phyloP scores from a whole-genome alignment of 2,797 vertebrate genomes.

The Acrocephalus scirpaceus region DNA sequence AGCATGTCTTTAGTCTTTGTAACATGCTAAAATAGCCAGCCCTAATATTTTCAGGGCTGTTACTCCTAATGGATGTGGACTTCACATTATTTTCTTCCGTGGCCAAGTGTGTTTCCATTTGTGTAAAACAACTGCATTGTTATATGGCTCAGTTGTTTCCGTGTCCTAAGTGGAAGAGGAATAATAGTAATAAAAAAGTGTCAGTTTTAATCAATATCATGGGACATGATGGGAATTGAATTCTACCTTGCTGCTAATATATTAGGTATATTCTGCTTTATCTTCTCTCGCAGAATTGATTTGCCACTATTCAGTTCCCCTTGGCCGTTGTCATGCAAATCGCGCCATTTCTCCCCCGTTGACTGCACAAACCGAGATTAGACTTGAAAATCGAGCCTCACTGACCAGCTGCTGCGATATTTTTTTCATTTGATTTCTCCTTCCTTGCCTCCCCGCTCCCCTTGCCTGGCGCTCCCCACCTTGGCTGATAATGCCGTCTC shows the following conservation, averaged over 20 bases:
- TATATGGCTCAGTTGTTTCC: conserved; percentile 61
- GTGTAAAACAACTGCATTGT: conserved; percentile 64
- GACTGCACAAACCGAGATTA: conserved; percentile 80
- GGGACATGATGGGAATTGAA: conserved; percentile 70
- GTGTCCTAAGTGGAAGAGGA: conserved; percentile 37
- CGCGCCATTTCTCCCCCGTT: conserved; percentile 73
- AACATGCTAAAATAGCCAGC: not conserved
- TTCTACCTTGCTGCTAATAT: conserved; percentile 71
- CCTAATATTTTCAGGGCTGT: not conserved
- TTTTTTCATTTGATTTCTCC: conserved; percentile 62
- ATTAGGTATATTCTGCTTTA: conserved; percentile 74
- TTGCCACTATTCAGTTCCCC: conserved; percentile 72
- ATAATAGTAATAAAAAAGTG: conserved; percentile 56
- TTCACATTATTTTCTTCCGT: not conserved
- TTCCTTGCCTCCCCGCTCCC: not conserved
- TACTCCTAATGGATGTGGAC: not conserved
- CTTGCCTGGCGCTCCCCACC: conserved; percentile 42
- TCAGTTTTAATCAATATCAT: conserved; percentile 76
- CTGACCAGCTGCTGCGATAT: conserved; percentile 77
- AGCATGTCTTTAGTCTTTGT: not conserved
- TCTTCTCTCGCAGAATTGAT: conserved; percentile 80
- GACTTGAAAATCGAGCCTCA: conserved; percentile 73
- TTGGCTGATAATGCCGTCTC: conserved; percentile 40
- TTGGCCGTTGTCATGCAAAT: conserved; percentile 85
- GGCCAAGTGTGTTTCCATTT: conserved; percentile 31